Evolutionary conservation across 2,797 vertebrate species (phyloP), one percentile per base, ranked within the genome.

Genomic region (Tangara arthus): DNA sequence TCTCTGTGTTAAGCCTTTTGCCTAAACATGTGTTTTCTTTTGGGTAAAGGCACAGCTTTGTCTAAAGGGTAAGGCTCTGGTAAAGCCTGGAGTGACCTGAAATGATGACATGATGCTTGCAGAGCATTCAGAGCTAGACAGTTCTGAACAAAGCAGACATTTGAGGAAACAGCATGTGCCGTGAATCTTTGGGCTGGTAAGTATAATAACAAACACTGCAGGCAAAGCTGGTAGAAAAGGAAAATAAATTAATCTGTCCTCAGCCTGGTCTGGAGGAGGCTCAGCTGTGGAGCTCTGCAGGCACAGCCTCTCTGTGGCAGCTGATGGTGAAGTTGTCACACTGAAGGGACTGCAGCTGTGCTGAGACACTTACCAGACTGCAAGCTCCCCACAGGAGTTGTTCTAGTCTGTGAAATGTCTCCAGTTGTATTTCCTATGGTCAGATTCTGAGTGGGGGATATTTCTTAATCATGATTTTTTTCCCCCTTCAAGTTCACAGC

Each of bases 261-360:
- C 89, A 70, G 39, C 30, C 47, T 26, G 60, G 57, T 90, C 70
- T 86, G 79, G 91, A 95, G 79, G 91, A 76, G 91, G 80, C 82
- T 95, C 91, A 86, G 6, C 91, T 88, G 68, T 46, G 37, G 82
- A 84, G n/a, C 85, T 92, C 63, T 66, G 80, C 84, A 95, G 63
- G 83, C 89, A 55, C 87, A 88, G 82, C 19, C 34, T 88, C 82
- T 63, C 95, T 90, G 82, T 91, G 92, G 94, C 95, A 42, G 82
- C 16, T 94, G 94, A 75, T 70, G 91, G 82, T 94, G 93, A 94
- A 91, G 89, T 73, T 96, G 96, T 96, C 95, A 93, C 66, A 56
- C 28, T 95, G 94, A 95, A 90, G 95, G 87, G 87, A 94, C 92
- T 92, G 91, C 94, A 95, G 95, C 93, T 94, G 94, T 94, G 93